These are phyloP conservation scores for Bufotes viridis DNA, from an alignment of 2,797 vertebrate species.

Conservation along the genomic window DNA sequence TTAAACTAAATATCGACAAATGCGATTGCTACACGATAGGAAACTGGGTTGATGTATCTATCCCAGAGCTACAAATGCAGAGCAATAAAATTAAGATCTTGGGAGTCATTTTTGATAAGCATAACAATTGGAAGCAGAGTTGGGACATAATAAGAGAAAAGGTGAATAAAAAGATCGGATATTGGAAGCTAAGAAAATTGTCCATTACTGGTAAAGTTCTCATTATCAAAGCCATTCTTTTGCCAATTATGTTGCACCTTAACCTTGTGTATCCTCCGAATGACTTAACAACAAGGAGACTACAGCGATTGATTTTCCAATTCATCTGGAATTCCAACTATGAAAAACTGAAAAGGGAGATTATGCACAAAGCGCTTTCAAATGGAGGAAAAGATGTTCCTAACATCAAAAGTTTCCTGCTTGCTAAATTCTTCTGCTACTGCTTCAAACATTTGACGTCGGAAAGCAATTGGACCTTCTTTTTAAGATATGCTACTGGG, in stretches of 20 bases:
- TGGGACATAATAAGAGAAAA: neutral
- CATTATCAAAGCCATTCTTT: neutral
- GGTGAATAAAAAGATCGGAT: neutral
- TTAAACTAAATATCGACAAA: neutral
- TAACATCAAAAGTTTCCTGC: neutral
- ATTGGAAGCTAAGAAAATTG: neutral
- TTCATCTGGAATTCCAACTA: neutral
- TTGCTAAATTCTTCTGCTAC: neutral
- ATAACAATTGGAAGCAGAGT: neutral
- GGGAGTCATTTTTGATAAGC: neutral
- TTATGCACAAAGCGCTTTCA: neutral
- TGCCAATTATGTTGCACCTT: neutral
- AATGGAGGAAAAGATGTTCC: neutral
- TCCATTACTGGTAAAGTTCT: neutral
- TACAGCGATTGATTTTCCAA: accelerated
- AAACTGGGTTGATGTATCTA: neutral
- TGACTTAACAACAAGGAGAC: neutral
- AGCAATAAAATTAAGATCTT: neutral
- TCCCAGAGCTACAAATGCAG: accelerated
- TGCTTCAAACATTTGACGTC: neutral
- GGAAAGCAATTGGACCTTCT: neutral
- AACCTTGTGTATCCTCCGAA: neutral
- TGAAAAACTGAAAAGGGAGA: neutral
- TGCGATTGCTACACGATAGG: neutral
- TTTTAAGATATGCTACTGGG: neutral